These are phyloP conservation scores for Enteromius thamalakanensis DNA, from an alignment of 2,797 vertebrate genomes.

Conservation along the genomic window DNA sequence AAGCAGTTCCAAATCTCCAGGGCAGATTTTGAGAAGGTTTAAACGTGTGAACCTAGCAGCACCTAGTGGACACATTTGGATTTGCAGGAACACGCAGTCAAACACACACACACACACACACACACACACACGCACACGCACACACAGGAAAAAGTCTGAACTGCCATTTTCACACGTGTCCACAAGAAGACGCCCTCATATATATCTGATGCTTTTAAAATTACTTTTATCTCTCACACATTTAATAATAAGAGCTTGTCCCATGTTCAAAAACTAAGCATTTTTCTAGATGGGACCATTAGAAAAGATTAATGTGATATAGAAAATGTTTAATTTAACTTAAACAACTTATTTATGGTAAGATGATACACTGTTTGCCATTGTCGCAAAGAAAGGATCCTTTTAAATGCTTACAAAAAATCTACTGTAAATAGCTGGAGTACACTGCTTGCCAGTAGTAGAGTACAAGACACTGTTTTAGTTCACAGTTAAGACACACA, in stretches of 20 bases:
- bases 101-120: background rate
- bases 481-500: slow-evolving; percentile 17
- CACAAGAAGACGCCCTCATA: slow-evolving; percentile 41
- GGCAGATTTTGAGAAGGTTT: background rate
- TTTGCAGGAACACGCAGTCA: background rate
- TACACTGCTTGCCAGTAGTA: background rate
- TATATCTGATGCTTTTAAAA: background rate
- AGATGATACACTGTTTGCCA: background rate
- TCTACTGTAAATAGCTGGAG: background rate
- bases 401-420: background rate
- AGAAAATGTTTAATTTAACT: background rate
- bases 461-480: background rate
- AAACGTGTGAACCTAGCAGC: background rate
- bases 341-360: no score
- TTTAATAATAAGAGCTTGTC: background rate
- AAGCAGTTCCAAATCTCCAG: background rate
- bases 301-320: background rate
- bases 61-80: slow-evolving; percentile 43
- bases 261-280: background rate
- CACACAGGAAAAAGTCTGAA: background rate
- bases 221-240: background rate
- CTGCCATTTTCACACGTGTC: background rate
- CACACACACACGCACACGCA: no score
- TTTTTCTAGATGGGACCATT: background rate
- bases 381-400: no score